phyloP scores from a whole-genome alignment of 2,888 invertebrate genomes.

The Theretra japonica region DNA sequence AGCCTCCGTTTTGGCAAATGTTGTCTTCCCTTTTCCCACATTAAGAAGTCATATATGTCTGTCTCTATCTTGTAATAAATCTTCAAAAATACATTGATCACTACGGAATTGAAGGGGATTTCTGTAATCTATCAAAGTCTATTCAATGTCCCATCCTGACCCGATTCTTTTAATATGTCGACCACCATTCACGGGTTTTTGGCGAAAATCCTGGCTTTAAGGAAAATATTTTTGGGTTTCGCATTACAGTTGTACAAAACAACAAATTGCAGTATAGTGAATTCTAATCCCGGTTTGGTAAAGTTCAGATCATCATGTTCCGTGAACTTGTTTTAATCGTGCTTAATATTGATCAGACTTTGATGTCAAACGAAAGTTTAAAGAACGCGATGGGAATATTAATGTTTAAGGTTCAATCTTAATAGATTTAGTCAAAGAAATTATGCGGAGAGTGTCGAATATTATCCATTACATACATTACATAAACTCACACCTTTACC shows the following conservation, averaged over 20 bases:
- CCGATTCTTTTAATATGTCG: slow-evolving; percentile 4
- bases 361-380: too few relatives aligned
- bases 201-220: not conserved
- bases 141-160: not conserved
- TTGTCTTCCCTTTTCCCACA: not conserved
- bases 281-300: too few relatives aligned
- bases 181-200: not conserved
- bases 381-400: too few relatives aligned
- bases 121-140: slow-evolving; percentile 12
- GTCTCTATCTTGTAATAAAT: not conserved
- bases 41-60: not conserved
- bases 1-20: not conserved
- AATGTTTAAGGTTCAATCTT: too few relatives aligned
- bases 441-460: not conserved
- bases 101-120: not conserved
- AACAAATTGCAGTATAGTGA: too few relatives aligned
- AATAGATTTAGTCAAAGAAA: too few relatives aligned
- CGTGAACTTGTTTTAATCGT: too few relatives aligned
- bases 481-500: too few relatives aligned
- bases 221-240: too few relatives aligned
- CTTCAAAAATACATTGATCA: not conserved
- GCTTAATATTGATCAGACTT: too few relatives aligned
- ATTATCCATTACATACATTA: too few relatives aligned
- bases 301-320: too few relatives aligned
- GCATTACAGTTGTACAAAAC: not conserved